Percentiles rank a stretch among this genome's conserved stretches.
Conservation (phyloP, 2,888 invertebrate genomes). For the Pseudanteris insignis region DNA sequence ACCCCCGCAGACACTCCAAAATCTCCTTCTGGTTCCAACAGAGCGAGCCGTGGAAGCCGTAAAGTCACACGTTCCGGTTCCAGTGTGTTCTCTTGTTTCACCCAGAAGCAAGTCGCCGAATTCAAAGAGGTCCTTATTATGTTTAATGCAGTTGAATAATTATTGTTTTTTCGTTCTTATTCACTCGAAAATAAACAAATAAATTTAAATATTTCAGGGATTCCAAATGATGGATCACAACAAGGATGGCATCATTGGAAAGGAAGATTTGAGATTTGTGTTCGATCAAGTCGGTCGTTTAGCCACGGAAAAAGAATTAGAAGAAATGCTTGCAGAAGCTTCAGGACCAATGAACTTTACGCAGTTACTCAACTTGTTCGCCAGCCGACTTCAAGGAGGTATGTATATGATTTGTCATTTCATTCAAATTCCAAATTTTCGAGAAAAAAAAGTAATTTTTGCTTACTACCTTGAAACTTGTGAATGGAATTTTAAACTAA, state of each 20-base stretch:
- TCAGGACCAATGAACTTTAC: conserved; percentile 95
- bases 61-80: conserved; percentile 88
- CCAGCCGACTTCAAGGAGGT: conserved; percentile 89
- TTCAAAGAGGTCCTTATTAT: conserved; percentile 83
- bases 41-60: conserved; percentile 83
- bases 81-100: conserved; percentile 97
- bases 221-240: conserved; percentile 96
- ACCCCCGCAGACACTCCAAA: conserved; percentile 66
- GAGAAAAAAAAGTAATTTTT: too few relatives aligned
- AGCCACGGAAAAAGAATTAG: conserved; percentile 89
- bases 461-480: not conserved
- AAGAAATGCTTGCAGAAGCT: conserved; percentile 87
- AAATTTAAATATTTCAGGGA: too few relatives aligned
- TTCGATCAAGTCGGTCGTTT: conserved; percentile 93
- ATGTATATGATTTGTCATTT: not conserved
- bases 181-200: too few relatives aligned
- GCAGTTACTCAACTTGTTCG: conserved; percentile 90
- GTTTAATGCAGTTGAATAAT: too few relatives aligned
- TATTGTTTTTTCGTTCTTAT: too few relatives aligned
- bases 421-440: too few relatives aligned
- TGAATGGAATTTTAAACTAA: too few relatives aligned
- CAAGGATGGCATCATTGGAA: conserved; percentile 90
- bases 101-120: conserved; percentile 94
- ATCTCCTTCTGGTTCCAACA: conserved; percentile 69
- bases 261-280: conserved; percentile 89